Percentiles rank a stretch among this genome's conserved stretches.
These are phyloP conservation scores for Drosophila pegasa DNA, from an alignment of 2,888 invertebrate genomes.

Conservation along the genomic window DNA sequence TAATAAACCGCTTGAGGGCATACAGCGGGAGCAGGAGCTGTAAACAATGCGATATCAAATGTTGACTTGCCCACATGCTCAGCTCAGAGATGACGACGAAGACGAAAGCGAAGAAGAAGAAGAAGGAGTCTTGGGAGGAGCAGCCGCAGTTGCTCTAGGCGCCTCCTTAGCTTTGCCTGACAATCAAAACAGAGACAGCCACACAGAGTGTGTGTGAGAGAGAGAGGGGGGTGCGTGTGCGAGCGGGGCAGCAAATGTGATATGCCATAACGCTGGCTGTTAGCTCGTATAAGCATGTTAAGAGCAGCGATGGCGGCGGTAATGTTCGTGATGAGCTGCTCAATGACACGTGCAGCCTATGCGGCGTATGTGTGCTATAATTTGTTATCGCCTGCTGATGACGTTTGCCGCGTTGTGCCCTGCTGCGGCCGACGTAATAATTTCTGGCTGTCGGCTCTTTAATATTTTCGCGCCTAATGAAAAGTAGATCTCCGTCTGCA, in stretches of 20 bases:
- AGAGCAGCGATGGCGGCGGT: conserved; percentile 34
- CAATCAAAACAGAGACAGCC: conserved; percentile 48
- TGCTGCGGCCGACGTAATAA: conserved; percentile 50
- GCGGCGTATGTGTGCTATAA: conserved; percentile 75
- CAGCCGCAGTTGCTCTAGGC: conserved; percentile 26
- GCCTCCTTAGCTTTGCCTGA: conserved; percentile 24
- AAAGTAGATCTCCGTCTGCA: conserved; percentile 56
- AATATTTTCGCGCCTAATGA: conserved; percentile 79
- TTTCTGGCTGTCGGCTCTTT: conserved; percentile 71
- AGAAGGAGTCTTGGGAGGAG: not conserved
- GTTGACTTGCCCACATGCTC: conserved; percentile 66
- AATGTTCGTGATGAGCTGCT: conserved; percentile 75
- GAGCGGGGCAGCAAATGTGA: not conserved
- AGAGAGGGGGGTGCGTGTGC: not conserved
- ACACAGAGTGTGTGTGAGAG: not conserved
- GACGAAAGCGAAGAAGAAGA: not conserved
- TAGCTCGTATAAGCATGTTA: conserved; percentile 12
- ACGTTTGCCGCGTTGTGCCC: conserved; percentile 20
- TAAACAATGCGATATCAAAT: conserved; percentile 70
- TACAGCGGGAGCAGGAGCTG: conserved; percentile 32
- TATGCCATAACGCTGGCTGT: conserved; percentile 23
- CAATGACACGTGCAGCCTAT: conserved; percentile 72
- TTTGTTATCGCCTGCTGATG: conserved; percentile 72
- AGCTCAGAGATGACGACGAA: not conserved
- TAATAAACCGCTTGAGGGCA: conserved; percentile 74